Evolutionary conservation across 2,797 vertebrate genomes (phyloP).

Genomic region (Pelodytes ibericus): DNA sequence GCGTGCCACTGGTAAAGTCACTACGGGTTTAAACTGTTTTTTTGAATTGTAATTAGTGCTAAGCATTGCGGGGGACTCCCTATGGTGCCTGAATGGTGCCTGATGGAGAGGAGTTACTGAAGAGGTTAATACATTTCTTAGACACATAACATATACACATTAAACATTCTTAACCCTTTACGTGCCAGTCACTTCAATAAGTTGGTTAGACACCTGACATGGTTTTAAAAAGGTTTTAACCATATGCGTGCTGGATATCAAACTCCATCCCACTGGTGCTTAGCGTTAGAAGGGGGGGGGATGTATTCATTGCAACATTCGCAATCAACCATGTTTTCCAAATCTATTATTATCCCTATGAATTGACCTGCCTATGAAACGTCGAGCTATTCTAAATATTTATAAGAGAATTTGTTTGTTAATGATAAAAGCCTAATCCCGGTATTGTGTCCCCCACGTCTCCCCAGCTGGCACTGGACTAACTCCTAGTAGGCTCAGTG

Average conservation of each 20-base stretch:
- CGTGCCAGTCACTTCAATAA: not conserved
- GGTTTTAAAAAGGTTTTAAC: not conserved
- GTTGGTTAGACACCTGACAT: not conserved
- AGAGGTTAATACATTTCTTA: not conserved
- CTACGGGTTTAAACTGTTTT: no score
- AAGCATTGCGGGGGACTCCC: no score
- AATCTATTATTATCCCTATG: not conserved
- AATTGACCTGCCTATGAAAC: no score
- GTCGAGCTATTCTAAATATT: not conserved
- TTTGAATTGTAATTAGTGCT: no score
- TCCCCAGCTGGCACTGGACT: not conserved
- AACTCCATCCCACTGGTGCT: no score
- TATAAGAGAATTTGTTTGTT: no score
- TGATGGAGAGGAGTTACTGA: no score
- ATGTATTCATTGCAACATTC: no score
- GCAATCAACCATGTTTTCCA: not conserved
- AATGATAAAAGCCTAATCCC: not conserved
- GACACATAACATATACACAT: no score
- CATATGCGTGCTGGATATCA: not conserved
- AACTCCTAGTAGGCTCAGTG: not conserved
- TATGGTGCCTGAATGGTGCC: no score
- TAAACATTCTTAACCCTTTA: not conserved
- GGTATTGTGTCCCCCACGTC: not conserved
- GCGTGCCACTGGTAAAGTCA: no score
- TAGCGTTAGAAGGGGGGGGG: no score